phyloP scores from a whole-genome alignment of 2,113 vertebrate species.

The Stegastes partitus region DNA sequence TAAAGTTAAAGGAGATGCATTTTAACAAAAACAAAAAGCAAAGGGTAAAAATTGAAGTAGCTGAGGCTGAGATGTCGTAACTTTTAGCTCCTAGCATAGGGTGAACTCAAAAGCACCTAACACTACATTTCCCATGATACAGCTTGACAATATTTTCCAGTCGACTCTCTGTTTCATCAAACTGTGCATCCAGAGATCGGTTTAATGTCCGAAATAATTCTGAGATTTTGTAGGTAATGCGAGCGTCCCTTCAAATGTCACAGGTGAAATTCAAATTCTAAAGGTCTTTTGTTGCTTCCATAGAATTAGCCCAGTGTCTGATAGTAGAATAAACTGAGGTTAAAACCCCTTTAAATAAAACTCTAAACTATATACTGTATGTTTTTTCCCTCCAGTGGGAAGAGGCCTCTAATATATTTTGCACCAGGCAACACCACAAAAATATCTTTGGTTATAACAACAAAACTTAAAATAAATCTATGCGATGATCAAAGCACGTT shows the following conservation, averaged over 20 bases:
- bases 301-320: constrained; percentile 76
- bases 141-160: neutral
- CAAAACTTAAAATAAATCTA: constrained; percentile 38
- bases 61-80: neutral
- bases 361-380: constrained; percentile 38
- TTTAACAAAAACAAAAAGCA: neutral
- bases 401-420: constrained; percentile 68
- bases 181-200: neutral
- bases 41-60: neutral
- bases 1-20: no score
- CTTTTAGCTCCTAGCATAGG: neutral
- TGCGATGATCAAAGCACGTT: constrained; percentile 28
- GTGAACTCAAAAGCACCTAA: neutral
- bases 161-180: neutral
- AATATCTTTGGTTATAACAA: constrained; percentile 82
- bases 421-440: constrained; percentile 82
- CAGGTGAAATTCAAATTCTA: constrained; percentile 3
- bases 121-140: constrained; percentile 31
- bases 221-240: no score
- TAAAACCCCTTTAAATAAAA: constrained; percentile 73
- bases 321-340: constrained; percentile 69
- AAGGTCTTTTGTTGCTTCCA: constrained; percentile 28
- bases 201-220: no score
- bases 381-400: constrained; percentile 46
- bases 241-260: neutral